Evolutionary conservation across 2,888 invertebrate genomes (phyloP).

Genomic region (Drosophila quasianomalipes): DNA sequence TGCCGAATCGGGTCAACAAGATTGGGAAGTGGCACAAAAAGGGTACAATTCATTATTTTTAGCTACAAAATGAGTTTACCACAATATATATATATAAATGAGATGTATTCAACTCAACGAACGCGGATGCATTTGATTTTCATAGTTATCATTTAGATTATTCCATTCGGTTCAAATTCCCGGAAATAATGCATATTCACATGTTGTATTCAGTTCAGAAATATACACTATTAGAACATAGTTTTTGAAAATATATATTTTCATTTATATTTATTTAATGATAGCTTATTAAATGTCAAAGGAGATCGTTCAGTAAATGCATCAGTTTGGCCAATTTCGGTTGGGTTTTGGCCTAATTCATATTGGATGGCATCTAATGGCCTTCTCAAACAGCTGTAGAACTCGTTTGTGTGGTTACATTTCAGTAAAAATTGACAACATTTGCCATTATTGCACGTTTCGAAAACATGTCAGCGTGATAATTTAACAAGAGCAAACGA

Average conservation of each 20-base stretch:
- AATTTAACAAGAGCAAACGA: constrained; percentile 48
- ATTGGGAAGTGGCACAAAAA: constrained; percentile 23
- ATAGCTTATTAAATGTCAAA: background rate
- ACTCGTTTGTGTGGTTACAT: constrained; percentile 29
- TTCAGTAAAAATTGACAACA: constrained; percentile 48
- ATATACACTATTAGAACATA: background rate
- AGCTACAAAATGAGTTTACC: background rate
- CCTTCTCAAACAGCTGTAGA: constrained; percentile 29
- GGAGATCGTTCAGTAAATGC: background rate
- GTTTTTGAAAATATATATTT: background rate
- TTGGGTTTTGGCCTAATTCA: background rate
- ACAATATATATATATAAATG: background rate
- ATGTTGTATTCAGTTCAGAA: background rate
- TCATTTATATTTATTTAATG: too few relatives aligned
- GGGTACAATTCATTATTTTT: background rate
- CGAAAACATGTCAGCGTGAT: constrained; percentile 75
- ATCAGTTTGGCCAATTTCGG: background rate
- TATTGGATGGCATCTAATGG: constrained; percentile 25
- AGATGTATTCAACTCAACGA: background rate
- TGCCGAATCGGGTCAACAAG: constrained; percentile 14
- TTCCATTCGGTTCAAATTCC: too few relatives aligned
- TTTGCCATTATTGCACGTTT: constrained; percentile 67
- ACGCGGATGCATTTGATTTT: background rate
- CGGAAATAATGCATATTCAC: background rate
- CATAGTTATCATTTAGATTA: background rate